Conservation (phyloP, 2,797 vertebrate genomes). For the Oreonectes daqikongensis region DNA sequence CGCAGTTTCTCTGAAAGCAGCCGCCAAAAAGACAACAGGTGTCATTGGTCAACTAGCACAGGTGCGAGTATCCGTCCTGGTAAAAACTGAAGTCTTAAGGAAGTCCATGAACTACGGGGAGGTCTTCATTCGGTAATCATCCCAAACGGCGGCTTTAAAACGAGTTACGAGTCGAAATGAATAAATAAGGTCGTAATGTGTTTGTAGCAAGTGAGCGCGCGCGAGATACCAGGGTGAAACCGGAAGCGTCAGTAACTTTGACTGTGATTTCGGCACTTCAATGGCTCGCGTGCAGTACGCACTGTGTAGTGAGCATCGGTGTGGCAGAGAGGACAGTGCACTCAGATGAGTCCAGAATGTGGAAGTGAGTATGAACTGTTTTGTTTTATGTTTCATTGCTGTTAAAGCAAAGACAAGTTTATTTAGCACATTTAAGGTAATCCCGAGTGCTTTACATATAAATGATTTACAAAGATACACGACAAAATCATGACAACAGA, state of each 20-base stretch:
- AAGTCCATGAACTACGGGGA: neutral
- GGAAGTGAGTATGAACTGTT: no score
- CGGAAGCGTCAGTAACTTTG: conserved; percentile 22
- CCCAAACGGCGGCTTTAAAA: neutral
- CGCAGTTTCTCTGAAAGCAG: conserved; percentile 12
- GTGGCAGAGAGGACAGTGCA: neutral
- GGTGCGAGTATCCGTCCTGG: conserved; percentile 32
- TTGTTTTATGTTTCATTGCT: no score
- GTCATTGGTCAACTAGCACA: conserved; percentile 59
- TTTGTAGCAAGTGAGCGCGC: neutral
- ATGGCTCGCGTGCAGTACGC: neutral
- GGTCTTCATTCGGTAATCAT: neutral
- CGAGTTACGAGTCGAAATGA: neutral
- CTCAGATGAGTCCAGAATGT: no score
- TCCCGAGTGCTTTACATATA: no score
- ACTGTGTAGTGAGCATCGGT: neutral
- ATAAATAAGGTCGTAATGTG: neutral
- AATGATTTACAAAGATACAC: no score
- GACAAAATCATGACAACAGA: no score
- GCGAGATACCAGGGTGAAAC: conserved; percentile 22
- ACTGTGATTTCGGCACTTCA: conserved; percentile 8
- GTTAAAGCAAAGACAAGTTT: no score
- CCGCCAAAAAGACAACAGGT: conserved; percentile 69
- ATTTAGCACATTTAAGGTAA: no score
- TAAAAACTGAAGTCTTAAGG: neutral